Conservation (phyloP, 2,888 invertebrate species). For the Chorisops tibialis region DNA sequence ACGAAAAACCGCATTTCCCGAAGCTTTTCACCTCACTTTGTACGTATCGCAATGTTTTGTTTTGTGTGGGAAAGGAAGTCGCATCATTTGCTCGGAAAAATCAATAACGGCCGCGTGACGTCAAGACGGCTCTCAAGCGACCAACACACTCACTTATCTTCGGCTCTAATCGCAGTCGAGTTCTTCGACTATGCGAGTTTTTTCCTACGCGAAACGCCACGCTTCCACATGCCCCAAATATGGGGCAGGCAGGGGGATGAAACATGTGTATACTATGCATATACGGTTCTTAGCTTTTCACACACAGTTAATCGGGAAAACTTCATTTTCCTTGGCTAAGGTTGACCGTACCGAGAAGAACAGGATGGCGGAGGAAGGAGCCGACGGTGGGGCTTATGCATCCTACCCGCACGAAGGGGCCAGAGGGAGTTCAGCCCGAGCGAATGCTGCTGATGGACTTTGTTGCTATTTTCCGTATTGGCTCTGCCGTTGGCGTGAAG, state of each 20-base stretch:
- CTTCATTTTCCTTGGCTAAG: too few species aligned
- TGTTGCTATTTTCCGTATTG: too few species aligned
- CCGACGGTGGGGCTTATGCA: too few species aligned
- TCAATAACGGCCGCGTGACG: conserved; percentile 31
- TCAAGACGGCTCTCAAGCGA: conserved; percentile 21
- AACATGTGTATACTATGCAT: background rate
- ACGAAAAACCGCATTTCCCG: too few species aligned
- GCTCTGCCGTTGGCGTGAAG: too few species aligned
- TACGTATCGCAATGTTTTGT: background rate
- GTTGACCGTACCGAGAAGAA: too few species aligned
- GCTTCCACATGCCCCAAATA: background rate
- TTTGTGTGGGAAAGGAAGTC: background rate
- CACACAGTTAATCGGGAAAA: too few species aligned
- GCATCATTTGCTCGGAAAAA: conserved; percentile 8
- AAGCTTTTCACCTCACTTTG: too few species aligned
- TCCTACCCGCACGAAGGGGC: too few species aligned
- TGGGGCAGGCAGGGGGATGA: background rate
- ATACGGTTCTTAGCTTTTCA: background rate
- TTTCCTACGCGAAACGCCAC: conserved; percentile 10
- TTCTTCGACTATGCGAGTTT: conserved; percentile 14
- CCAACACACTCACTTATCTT: conserved; percentile 23
- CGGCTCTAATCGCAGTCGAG: conserved; percentile 15
- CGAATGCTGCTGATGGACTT: too few species aligned
- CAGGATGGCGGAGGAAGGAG: too few species aligned
- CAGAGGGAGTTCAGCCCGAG: too few species aligned